These are phyloP conservation scores for Equus quagga DNA, from an alignment of 2,113 vertebrate genomes.

Conservation along the genomic window DNA sequence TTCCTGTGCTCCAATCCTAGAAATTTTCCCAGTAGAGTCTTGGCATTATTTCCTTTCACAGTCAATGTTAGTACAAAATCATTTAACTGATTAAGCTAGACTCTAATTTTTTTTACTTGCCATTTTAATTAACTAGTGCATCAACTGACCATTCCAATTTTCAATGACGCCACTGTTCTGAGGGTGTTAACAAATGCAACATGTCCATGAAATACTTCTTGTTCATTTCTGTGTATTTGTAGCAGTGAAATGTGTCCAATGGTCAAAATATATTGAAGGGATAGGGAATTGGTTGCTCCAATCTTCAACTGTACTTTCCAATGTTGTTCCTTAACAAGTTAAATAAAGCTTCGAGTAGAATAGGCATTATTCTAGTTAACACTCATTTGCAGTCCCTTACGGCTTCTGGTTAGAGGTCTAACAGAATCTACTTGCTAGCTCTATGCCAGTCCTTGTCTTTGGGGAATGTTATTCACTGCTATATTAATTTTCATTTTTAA, in stretches of 20 bases:
- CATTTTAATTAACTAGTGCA: background rate
- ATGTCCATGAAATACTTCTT: background rate
- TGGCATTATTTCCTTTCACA: background rate
- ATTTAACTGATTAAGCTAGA: background rate
- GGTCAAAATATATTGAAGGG: background rate
- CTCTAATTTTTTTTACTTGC: background rate
- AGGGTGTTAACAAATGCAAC: background rate
- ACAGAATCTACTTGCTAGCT: background rate
- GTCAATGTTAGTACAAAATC: background rate
- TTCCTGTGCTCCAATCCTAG: background rate
- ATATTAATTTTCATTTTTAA: background rate
- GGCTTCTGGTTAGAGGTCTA: background rate
- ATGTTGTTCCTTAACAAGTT: background rate
- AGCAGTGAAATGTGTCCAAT: background rate
- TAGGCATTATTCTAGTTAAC: background rate
- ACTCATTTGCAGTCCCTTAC: background rate
- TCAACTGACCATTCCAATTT: background rate
- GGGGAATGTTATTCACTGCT: background rate
- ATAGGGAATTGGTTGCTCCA: background rate
- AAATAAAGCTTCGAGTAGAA: background rate
- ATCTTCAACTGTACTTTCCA: background rate
- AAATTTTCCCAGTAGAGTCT: background rate
- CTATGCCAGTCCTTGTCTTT: background rate
- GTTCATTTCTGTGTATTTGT: background rate
- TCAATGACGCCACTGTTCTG: background rate